Evolutionary conservation across 2,888 invertebrate genomes (phyloP).

Genomic region (Neria commutata): DNA sequence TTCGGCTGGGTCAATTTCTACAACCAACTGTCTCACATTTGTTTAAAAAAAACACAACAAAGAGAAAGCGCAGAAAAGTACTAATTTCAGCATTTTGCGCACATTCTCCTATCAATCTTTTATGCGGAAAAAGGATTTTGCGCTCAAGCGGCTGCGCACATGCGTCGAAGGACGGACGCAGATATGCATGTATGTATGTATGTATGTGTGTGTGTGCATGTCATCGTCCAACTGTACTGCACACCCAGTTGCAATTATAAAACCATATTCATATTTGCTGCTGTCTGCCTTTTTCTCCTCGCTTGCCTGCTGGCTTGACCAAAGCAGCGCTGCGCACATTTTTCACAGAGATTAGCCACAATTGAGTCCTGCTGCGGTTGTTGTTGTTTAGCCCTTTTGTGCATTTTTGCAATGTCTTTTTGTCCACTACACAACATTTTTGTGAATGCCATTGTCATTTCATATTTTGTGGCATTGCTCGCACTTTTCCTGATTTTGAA

Average conservation of each 20-base stretch:
- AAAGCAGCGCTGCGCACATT: constrained; percentile 36
- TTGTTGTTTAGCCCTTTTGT: too few species aligned
- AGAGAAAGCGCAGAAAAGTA: background rate
- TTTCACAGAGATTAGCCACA: constrained; percentile 50
- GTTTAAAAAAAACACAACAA: background rate
- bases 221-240: constrained; percentile 26
- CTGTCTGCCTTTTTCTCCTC: background rate
- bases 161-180: background rate
- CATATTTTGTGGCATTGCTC: background rate
- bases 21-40: background rate
- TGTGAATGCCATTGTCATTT: too few species aligned
- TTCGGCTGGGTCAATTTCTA: background rate
- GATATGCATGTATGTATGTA: background rate
- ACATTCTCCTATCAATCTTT: background rate
- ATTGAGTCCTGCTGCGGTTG: constrained; percentile 32
- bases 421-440: too few species aligned
- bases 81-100: background rate
- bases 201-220: constrained; percentile 36
- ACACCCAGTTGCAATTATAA: constrained; percentile 45
- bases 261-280: background rate
- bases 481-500: constrained; percentile 30
- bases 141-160: background rate
- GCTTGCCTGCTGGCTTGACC: background rate
- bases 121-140: background rate
- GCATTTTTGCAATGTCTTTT: too few species aligned